Conservation (phyloP, 2,797 vertebrate species). For the Lateolabrax maculatus region DNA sequence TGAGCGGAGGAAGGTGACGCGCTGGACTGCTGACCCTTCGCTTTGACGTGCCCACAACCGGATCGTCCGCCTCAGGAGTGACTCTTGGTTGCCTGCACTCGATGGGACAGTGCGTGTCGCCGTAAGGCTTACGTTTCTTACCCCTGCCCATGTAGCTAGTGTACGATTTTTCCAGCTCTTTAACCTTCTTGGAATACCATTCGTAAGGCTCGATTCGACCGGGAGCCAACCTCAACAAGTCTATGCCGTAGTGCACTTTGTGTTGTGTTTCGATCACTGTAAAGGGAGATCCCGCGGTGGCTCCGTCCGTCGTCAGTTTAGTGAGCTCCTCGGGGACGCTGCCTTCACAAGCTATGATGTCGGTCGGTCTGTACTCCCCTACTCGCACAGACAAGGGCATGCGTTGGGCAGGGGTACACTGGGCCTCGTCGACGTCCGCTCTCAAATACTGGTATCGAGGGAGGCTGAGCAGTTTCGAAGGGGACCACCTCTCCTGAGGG, state of each 20-base stretch:
- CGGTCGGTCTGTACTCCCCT: neutral
- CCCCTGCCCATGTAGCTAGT: neutral
- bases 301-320: neutral
- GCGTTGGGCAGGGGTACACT: accelerated
- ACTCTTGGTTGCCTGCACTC: too few relatives aligned
- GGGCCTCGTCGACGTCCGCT: accelerated
- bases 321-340: neutral
- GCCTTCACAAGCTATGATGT: neutral
- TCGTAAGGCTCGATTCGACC: neutral
- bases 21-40: too few relatives aligned
- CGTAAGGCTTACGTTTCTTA: neutral
- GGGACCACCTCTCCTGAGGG: constrained; percentile 7
- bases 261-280: accelerated
- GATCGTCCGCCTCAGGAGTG: too few relatives aligned
- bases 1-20: too few relatives aligned
- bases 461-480: neutral
- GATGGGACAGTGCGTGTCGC: too few relatives aligned
- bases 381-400: neutral
- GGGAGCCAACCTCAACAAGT: neutral
- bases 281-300: neutral
- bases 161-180: neutral
- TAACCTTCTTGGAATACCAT: neutral
- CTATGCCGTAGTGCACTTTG: neutral
- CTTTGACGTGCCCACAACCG: too few relatives aligned
- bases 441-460: neutral